Evolutionary conservation across 2,113 vertebrate species (phyloP).

Genomic region (Limanda limanda): DNA sequence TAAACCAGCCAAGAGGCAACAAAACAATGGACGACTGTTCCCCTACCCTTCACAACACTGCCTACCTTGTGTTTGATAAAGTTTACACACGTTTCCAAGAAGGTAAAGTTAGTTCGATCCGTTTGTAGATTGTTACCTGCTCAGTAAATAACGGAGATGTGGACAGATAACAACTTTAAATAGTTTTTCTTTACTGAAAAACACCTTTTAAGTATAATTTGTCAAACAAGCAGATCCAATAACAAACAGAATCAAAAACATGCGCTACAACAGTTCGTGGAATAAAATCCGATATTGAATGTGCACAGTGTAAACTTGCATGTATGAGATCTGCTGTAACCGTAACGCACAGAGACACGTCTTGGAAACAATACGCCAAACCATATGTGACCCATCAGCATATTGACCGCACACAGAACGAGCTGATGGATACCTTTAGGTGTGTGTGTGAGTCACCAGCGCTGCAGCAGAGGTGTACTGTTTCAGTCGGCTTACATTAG

Average conservation of each 20-base stretch:
- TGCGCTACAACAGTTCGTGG: background rate
- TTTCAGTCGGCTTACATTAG: constrained; percentile 67
- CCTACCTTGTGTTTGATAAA: background rate
- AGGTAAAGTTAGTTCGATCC: background rate
- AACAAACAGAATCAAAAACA: background rate
- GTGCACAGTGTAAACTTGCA: background rate
- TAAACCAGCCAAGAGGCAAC: background rate
- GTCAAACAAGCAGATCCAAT: background rate
- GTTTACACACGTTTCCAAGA: background rate
- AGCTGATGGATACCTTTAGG: constrained; percentile 60
- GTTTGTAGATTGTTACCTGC: too few species aligned
- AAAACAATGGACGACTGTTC: background rate
- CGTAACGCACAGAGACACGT: constrained; percentile 34
- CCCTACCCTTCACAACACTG: background rate
- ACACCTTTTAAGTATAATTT: background rate
- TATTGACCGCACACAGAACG: constrained; percentile 31
- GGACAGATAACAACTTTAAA: background rate
- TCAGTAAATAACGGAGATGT: background rate
- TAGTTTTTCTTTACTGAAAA: background rate
- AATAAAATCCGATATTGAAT: background rate
- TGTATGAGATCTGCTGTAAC: constrained; percentile 1
- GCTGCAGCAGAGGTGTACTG: constrained; percentile 45
- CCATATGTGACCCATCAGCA: constrained; percentile 55
- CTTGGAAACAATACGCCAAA: constrained; percentile 54
- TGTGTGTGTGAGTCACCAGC: constrained; percentile 23